These are phyloP conservation scores for Euura lappo DNA, from an alignment of 1,140 invertebrate species.

Conservation along the genomic window DNA sequence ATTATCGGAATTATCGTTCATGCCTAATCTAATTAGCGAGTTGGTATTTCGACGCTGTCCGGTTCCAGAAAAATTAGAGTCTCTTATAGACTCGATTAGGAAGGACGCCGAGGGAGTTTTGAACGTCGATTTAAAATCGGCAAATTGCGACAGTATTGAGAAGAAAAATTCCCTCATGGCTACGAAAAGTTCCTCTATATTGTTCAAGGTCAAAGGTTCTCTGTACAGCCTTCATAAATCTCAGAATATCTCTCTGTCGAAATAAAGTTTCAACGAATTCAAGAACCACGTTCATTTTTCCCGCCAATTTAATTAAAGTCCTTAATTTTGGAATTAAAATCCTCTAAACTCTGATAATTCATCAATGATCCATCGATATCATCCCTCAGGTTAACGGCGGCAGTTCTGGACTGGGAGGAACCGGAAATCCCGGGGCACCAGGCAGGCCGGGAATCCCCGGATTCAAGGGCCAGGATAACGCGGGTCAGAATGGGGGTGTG, in stretches of 20 bases:
- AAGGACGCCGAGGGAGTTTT: background rate
- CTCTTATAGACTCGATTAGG: background rate
- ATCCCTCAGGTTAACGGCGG: constrained; percentile 24
- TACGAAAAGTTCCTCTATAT: background rate
- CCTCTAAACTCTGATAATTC: too few species aligned
- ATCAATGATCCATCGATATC: too few species aligned
- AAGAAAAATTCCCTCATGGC: background rate
- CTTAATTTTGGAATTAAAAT: too few species aligned
- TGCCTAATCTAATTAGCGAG: background rate
- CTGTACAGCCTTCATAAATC: background rate
- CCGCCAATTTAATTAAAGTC: too few species aligned
- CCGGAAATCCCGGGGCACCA: constrained; percentile 28
- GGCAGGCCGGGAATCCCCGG: constrained; percentile 20
- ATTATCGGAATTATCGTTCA: background rate
- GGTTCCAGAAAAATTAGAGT: background rate
- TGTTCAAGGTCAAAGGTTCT: background rate
- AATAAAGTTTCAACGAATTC: too few species aligned
- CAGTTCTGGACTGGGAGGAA: constrained; percentile 19
- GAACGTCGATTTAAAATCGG: background rate
- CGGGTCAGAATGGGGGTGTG: constrained; percentile 18
- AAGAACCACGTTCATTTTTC: too few species aligned
- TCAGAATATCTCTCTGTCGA: background rate
- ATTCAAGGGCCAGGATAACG: constrained; percentile 31
- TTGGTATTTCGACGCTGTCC: background rate
- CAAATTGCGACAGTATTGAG: too few species aligned